Conservation (phyloP, 2,888 invertebrate species). For the Agonopterix alstromeriana region DNA sequence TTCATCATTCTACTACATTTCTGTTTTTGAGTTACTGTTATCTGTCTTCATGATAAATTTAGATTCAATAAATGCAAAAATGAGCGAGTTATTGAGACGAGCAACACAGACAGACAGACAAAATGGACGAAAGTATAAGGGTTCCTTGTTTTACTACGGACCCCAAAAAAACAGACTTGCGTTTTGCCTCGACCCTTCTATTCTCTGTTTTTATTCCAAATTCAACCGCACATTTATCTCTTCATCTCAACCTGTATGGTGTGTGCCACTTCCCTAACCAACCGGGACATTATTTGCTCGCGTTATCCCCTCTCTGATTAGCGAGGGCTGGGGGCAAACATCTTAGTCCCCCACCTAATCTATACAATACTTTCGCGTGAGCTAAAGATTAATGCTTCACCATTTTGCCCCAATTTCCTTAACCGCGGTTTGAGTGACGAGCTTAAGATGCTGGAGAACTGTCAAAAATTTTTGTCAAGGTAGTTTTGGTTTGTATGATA, state of each 20-base stretch:
- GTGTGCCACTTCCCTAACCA: slow-evolving; percentile 7
- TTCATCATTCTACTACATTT: too few relatives aligned
- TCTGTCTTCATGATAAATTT: too few relatives aligned
- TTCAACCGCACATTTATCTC: neutral
- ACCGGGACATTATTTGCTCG: slow-evolving; percentile 28
- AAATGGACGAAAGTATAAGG: too few relatives aligned
- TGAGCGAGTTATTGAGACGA: too few relatives aligned
- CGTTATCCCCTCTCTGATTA: slow-evolving; percentile 32
- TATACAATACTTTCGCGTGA: slow-evolving; percentile 57
- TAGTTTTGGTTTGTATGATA: too few relatives aligned
- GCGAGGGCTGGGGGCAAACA: slow-evolving; percentile 38
- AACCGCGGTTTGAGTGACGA: neutral
- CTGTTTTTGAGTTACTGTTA: too few relatives aligned
- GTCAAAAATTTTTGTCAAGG: too few relatives aligned
- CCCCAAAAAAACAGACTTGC: too few relatives aligned
- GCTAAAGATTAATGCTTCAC: slow-evolving; percentile 60
- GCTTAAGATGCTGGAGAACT: neutral
- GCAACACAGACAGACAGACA: too few relatives aligned
- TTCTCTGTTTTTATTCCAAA: neutral
- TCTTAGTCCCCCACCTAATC: slow-evolving; percentile 50
- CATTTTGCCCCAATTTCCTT: slow-evolving; percentile 57
- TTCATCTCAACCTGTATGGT: neutral
- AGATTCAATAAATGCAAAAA: too few relatives aligned
- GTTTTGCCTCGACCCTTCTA: too few relatives aligned
- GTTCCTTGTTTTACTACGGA: too few relatives aligned